Evolutionary conservation across 2,113 vertebrate genomes (phyloP), one percentile per base, ranked within the genome.

Genomic region (Stictonetta naevosa): DNA sequence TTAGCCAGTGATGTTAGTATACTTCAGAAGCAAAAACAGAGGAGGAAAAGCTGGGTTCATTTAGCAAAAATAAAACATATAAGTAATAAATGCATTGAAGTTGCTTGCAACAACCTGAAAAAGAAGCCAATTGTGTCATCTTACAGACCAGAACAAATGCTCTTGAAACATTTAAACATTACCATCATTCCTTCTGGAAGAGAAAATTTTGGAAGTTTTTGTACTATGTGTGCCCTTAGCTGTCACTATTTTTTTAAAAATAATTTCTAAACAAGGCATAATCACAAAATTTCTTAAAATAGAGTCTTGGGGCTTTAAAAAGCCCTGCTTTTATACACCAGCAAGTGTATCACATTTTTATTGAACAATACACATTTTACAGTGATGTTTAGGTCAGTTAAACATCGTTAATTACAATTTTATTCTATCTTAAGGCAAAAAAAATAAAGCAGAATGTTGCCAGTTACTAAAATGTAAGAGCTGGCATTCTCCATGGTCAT

Each of bases 381-480:
- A 87, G 53, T n/a, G 69, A 82, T 82, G 91, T 91, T 93, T 91
- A 96, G 86, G 93, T 92, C 93, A 93, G 92, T 96, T 95, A 94
- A 96, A 85, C 53, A 50, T 87, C 71, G 92, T 93, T 96, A 96
- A 97, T 94, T 95, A 76, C 63, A 50, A 93, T 92, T 96, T 96
- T 89, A 96, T 96, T 92, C 71, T 86, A 87, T 77, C 90, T 84
- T 84, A 94, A 91, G 83, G 91, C 69, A 86, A 94, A 94, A 94
- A 94, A 93, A 86, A 81, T 33, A 81, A 92, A 95, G 52, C 46
- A 74, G 50, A 94, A 89, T 90, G 88, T 84, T 96, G 66, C 66
- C 88, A 94, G 83, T 95, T 93, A 92, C 69, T 94, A 94, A 92
- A 97, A 88, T 77, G 88, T 93, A 94, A 91, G 95, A 96, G 77